Base-by-base conservation (phyloP, 2,797 vertebrate species). In the Gambelia wislizenii region DNA sequence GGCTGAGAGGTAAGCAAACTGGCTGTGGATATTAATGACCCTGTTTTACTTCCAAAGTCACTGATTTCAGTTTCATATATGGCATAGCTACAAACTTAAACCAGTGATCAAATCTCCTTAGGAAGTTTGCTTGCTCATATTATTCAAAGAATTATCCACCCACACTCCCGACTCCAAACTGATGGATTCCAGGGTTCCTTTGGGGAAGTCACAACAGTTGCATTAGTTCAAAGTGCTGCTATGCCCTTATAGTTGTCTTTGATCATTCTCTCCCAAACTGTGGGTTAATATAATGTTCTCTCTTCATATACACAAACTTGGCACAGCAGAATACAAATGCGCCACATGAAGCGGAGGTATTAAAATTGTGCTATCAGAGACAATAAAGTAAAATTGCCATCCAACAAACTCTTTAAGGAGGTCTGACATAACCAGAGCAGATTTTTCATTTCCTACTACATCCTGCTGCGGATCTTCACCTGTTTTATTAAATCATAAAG, bases 401-500 rank as follows among this genome's bases (percentile, higher is more conserved):
- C 85, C 83, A 85, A 92, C 59, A 80, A 85, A 36, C 70, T 1
- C 27, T 89, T 84, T 61, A 56, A 52, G 64, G 91, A 89, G 86
- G n/a, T 85, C 27, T 39, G 83, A 87, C 83, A 84, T 70, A 85
- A 47, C 22, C 90, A 89, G 33, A 91, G 44, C 69, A 54, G 86
- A 83, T 75, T 84, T 90, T 89, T 90, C 87, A 84, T 92, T 93
- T 88, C 86, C 61, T 44, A 42, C 22, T 92, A 74, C 84, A 76
- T 75, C 93, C 72, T 6, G 47, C 93, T 94, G 91, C 27, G 92
- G 90, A 90, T 90, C 87, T n/a, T 82, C 85, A 91, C 91, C 91
- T 91, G 80, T 84, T 84, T 92, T 85, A 93, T 74, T 88, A 92
- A 90, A 91, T 90, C 67, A 77, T 93, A 94, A 91, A 86, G 74